These are phyloP conservation scores for Elaphurus davidianus DNA, from an alignment of 2,113 vertebrate species.

Conservation along the genomic window DNA sequence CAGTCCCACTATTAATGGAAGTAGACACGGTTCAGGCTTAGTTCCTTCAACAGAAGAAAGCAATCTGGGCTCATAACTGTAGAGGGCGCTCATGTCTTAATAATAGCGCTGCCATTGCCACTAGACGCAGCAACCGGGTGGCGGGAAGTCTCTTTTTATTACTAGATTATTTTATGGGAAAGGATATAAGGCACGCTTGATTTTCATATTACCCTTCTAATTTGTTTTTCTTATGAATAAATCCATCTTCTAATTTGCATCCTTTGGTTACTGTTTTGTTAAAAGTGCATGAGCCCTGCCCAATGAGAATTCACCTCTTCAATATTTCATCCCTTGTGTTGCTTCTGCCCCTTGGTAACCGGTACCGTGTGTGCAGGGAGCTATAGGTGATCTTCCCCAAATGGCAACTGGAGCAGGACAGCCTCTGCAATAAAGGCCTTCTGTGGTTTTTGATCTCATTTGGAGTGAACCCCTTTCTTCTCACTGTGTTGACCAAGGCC, in stretches of 20 bases:
- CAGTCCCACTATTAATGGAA: neutral
- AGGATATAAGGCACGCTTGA: neutral
- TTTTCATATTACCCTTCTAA: neutral
- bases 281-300: neutral
- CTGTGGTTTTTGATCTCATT: neutral
- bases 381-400: neutral
- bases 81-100: conserved; percentile 65
- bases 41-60: neutral
- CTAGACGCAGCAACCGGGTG: neutral
- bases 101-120: neutral
- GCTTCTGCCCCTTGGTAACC: neutral
- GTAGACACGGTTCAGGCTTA: neutral
- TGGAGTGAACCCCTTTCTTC: neutral
- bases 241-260: neutral
- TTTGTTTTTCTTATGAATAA: neutral
- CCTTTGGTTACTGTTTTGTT: neutral
- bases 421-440: neutral
- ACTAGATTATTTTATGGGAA: neutral
- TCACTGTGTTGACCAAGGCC: neutral
- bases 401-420: neutral
- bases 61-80: conserved; percentile 10
- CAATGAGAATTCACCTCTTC: neutral
- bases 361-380: neutral
- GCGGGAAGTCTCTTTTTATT: neutral
- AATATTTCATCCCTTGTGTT: neutral